Evolutionary conservation across 2,113 vertebrate species (phyloP).

Genomic region (Phalacrocorax aristotelis): DNA sequence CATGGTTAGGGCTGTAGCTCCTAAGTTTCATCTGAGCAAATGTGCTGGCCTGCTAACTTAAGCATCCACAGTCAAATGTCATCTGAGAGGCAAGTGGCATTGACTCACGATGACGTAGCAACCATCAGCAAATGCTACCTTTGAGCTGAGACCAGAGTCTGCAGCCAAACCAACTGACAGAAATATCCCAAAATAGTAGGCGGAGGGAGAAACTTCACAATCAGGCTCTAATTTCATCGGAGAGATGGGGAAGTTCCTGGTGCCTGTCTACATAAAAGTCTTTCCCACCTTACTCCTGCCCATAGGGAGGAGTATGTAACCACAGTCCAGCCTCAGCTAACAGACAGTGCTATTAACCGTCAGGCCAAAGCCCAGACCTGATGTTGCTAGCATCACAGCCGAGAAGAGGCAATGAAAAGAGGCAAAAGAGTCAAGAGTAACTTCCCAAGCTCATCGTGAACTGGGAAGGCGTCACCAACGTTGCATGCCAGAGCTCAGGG

Average conservation of each 20-base stretch:
- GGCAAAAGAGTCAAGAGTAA: not conserved
- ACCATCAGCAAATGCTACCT: not conserved
- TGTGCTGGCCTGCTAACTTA: not conserved
- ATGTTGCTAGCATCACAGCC: not conserved
- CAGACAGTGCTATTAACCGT: not conserved
- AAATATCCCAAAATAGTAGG: not conserved
- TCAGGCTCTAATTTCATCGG: not conserved
- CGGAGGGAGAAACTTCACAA: not conserved
- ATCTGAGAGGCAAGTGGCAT: not conserved
- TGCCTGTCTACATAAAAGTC: not conserved
- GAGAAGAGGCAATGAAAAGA: not conserved
- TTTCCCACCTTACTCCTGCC: not conserved
- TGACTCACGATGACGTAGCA: not conserved
- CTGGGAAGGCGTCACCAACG: not conserved
- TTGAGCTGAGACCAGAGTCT: not conserved
- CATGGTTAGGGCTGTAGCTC: not conserved
- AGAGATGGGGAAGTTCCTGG: not conserved
- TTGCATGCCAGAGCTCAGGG: not conserved
- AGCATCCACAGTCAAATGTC: not conserved
- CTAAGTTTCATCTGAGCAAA: not conserved
- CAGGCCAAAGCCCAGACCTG: not conserved
- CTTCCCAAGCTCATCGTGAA: not conserved
- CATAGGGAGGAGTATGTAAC: rapidly evolving
- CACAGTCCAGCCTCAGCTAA: not conserved
- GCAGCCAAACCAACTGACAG: not conserved